Base-by-base conservation (phyloP, 1,140 invertebrate species). In the Danaus plexippus region DNA sequence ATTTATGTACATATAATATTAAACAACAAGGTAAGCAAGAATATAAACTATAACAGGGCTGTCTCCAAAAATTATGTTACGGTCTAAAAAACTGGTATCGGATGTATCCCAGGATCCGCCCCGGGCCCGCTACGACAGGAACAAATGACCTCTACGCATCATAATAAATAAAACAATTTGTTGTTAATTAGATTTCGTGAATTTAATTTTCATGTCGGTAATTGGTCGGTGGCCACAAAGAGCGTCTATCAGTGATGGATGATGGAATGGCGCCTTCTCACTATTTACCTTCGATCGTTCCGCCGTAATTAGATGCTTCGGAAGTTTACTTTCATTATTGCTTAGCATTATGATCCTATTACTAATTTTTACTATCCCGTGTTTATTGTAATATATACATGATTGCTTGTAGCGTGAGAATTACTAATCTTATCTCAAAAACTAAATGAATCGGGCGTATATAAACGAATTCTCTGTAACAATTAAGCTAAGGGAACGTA, bases 161-260 rank as follows among this genome's bases (percentile, higher is more conserved):
- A 87, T 87, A 85, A 87, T 87, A 87, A 85, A 87, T 87, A 87
- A 87, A 87, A 87, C 84, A 87, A 87, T 87, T 87, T 87, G 76
- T 85, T 85, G 79, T 84, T 87, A 87, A 87, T 87, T 87, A 87
- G 84, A 87, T 87, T 87, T 87, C 82, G 82, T 87, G 84, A 85
- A 87, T 87, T 87, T 87, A 87, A 87, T 87, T 87, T 85, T 85
- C 84, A 85, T 87, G 81, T 73, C 78, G 63, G 84, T 87, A 87
- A 87, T 87, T 82, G 84, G 84, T 84, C 81, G 80, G 84, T 83
- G 79, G 79, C 73, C 79, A 85, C 82, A 87, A 87, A 87, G 81
- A 72, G 66, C 51, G 67, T 71, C 79, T 85, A 85, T 87, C 76
- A 61, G 74, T 87, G 84, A 85, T 87, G 82, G 79, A 85, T 85